Percentiles rank a stretch among this genome's conserved stretches.
Conservation (phyloP, 2,888 invertebrate species). For the Leucania comma region DNA sequence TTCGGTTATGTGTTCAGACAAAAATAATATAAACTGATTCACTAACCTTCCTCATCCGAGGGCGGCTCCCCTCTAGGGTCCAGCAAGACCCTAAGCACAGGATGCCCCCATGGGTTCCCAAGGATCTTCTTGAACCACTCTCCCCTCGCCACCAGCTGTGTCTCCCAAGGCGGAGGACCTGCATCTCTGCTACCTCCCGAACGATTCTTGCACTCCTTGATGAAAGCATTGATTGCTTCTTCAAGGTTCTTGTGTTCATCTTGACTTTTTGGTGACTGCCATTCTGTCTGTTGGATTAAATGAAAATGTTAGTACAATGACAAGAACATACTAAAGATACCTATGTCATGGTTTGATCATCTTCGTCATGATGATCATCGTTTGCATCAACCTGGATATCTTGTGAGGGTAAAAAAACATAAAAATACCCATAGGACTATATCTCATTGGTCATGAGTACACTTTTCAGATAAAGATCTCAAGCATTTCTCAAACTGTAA, state of each 20-base stretch:
- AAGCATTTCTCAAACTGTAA: no score
- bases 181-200: constrained; percentile 80
- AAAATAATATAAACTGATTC: no score
- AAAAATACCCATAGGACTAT: no score
- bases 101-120: constrained; percentile 89
- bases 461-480: no score
- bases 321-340: background rate
- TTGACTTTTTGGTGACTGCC: constrained; percentile 79
- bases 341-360: no score
- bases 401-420: no score
- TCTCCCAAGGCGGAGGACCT: constrained; percentile 76
- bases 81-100: constrained; percentile 89
- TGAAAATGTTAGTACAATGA: background rate
- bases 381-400: no score
- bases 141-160: constrained; percentile 87
- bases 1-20: no score
- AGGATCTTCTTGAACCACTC: constrained; percentile 90
- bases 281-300: constrained; percentile 78
- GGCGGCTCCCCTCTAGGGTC: constrained; percentile 88
- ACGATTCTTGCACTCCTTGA: constrained; percentile 76
- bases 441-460: no score
- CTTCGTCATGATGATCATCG: no score
- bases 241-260: constrained; percentile 76
- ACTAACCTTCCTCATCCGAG: constrained; percentile 78
- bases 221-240: constrained; percentile 78